Base-by-base conservation (phyloP, 1,140 invertebrate species). In the Calliphora vicina region DNA sequence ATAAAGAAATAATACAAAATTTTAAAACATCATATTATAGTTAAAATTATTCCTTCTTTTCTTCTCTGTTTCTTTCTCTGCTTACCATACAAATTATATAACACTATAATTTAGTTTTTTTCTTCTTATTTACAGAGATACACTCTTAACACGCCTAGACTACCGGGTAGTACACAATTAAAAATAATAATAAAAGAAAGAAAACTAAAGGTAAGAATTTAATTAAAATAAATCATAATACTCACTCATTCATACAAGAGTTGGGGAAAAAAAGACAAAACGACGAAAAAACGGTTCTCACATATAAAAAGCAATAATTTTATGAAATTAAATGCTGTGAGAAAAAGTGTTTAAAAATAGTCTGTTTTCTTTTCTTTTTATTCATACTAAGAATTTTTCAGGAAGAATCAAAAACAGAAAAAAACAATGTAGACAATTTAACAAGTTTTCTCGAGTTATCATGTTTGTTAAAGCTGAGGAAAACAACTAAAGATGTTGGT, bases 191-290 rank as follows among this genome's bases (percentile, higher is more conserved):
- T 10, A 67, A 67, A 67, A 20, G 61, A 25, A 67, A 67, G 61
- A 67, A 57, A 67, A 67, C n/a, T 10, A 67, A 67, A 67, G 61
- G 61, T 67, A 67, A 67, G 61, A 67, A 23, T 67, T 67, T 23
- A 67, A 67, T 67, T 67, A 67, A 67, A 67, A 67, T 67, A 67
- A 67, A 67, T 67, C 61, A 67, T 23, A 57, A 67, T 17, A 50
- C 45, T 17, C 45, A n/a, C n/a, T n/a, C n/a, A n/a, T n/a, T n/a
- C n/a, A 5, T 35, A 10, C 35, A 35, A 35, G 35, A 35, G 35
- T 5, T 0, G 35, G 50, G 15, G n/a, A 23, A 23, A 10, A 0
- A 10, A 67, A 67, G 23, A 67, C 61, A 67, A 17, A 67, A 20
- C 61, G 9, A 67, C 23, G 25, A 67, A 23, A 67, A 23, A 67